Evolutionary conservation across 2,797 vertebrate genomes (phyloP).

Genomic region (Clarias pachynema): DNA sequence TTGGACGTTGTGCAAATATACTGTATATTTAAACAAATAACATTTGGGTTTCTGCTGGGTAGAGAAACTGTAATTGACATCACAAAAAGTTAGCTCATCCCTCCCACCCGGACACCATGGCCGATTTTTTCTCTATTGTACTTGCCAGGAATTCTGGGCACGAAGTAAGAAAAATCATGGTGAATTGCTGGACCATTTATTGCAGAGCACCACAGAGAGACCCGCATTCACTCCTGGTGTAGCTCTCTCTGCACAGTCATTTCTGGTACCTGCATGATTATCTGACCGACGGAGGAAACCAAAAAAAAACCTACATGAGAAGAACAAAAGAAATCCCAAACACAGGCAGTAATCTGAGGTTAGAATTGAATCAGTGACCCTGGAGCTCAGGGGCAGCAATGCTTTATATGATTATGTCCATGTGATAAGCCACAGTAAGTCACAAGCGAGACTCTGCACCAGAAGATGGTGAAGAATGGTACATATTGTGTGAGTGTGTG

Average conservation of each 20-base stretch:
- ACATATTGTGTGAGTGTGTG: conserved; percentile 16
- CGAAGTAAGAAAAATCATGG: neutral
- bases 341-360: neutral
- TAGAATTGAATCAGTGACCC: neutral
- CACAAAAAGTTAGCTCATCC: neutral
- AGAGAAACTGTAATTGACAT: neutral
- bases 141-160: neutral
- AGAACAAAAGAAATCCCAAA: neutral
- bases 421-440: neutral
- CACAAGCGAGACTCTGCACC: neutral
- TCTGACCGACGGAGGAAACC: neutral
- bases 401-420: neutral
- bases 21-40: too few species aligned
- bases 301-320: neutral
- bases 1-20: too few species aligned
- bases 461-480: neutral
- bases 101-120: neutral
- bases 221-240: neutral
- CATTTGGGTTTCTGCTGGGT: too few species aligned
- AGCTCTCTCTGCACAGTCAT: neutral
- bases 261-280: neutral
- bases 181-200: neutral
- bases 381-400: neutral
- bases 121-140: neutral
- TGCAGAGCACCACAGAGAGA: neutral